Percentiles rank a stretch among this genome's conserved stretches.
phyloP scores from a whole-genome alignment of 2,888 invertebrate genomes.

The Tryphoninae sp. region DNA sequence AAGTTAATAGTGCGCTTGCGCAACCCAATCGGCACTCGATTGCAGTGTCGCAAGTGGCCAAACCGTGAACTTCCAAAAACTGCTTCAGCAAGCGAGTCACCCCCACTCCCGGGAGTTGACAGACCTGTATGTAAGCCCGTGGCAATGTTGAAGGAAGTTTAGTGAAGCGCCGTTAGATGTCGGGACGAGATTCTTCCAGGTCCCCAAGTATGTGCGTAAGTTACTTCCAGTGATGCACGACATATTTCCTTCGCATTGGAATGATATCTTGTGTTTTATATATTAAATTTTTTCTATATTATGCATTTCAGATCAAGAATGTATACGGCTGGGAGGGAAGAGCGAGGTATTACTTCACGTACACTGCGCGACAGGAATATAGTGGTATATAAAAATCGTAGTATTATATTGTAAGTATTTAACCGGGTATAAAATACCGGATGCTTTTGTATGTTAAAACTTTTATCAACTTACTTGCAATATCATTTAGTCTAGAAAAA shows the following conservation, averaged over 20 bases:
- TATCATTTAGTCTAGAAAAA: not conserved
- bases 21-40: too few relatives aligned
- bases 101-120: too few relatives aligned
- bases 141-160: not conserved
- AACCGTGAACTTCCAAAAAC: too few relatives aligned
- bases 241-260: slow-evolving; percentile 5
- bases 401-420: not conserved
- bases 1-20: too few relatives aligned
- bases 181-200: not conserved
- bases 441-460: not conserved
- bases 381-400: not conserved
- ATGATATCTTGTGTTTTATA: slow-evolving; percentile 12
- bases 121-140: too few relatives aligned
- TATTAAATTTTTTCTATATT: not conserved
- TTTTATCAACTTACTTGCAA: slow-evolving; percentile 8
- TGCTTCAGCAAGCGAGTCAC: too few relatives aligned
- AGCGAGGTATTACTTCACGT: not conserved
- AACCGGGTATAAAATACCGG: slow-evolving; percentile 13
- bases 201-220: slow-evolving; percentile 1
- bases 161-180: not conserved
- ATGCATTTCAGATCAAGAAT: not conserved
- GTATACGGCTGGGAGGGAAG: not conserved
- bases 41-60: too few relatives aligned
- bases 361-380: slow-evolving; percentile 3
- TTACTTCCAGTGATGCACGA: slow-evolving; percentile 12